Evolutionary conservation across 2,797 vertebrate genomes (phyloP), one percentile per base, ranked within the genome.

Genomic region (Urocyon cinereoargenteus): DNA sequence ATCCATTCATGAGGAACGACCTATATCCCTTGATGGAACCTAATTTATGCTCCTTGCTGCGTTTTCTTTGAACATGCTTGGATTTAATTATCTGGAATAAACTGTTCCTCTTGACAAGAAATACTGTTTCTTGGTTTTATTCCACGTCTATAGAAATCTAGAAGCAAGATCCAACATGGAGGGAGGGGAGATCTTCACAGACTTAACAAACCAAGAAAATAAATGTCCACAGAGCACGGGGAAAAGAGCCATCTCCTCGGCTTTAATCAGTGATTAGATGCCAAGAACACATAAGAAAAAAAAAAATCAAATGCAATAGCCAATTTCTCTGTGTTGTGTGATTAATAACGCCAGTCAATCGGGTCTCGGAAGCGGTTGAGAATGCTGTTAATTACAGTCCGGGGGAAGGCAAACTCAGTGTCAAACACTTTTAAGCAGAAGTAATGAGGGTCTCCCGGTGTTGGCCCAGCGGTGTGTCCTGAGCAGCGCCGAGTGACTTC

Each of bases 71-170:
- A 97, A 94, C 78, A 97, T 88, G 86, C 72, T 73, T 95, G 21
- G 75, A 96, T 97, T 97, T 98, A 97, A 98, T 98, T 98, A 97
- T 79, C 94, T 84, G 53, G 97, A 98, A 97, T 92, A 97, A 98
- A 98, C 82, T 92, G 91, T 89, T 97, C 70, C 85, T 86, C 83
- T 75, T 90, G 86, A 97, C 24, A 95, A 95, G 86, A 97, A 98
- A 87, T 90, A 88, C 31, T 87, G 49, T 34, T 97, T 89, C 91
- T 98, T 78, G n/a, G 53, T 96, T 87, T 97, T 31, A 73, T 96
- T 96, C 89, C 36, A 40, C 21, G 31, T 72, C 51, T 91, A 61
- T 19, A 97, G 89, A 97, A 91, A 96, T 95, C 90, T 89, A 45
- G n/a, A 53, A 45, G 31, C 59, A 94, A 85, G 73, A 86, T 81